A percentile compares a stretch with the other conserved stretches of the same genome.
Conservation (phyloP, 2,888 invertebrate genomes). For the Tholera decimalis region DNA sequence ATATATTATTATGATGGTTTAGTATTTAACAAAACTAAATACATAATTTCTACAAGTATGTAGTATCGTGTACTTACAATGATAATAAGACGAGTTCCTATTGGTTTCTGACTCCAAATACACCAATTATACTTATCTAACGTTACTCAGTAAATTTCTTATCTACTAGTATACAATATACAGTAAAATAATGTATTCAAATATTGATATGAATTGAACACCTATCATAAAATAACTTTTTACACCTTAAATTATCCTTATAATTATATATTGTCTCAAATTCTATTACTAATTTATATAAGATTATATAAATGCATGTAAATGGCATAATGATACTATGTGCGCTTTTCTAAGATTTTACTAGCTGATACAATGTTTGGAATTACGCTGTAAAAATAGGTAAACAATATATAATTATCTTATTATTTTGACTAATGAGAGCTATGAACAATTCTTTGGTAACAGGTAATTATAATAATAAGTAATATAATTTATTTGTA, state of each 20-base stretch:
- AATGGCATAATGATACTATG: constrained; percentile 61
- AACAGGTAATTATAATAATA: constrained; percentile 37
- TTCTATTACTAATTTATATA: constrained; percentile 74
- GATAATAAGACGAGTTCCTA: constrained; percentile 34
- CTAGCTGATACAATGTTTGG: constrained; percentile 15
- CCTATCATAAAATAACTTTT: constrained; percentile 62
- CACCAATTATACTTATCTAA: constrained; percentile 15
- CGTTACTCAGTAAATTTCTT: constrained; percentile 43
- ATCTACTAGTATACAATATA: constrained; percentile 57
- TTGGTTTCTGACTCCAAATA: constrained; percentile 17
- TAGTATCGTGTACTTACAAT: constrained; percentile 44
- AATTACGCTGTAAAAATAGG: constrained; percentile 21
- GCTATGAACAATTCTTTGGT: constrained; percentile 63
- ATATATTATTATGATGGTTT: background rate
- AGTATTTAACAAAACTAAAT: background rate
- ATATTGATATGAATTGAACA: constrained; percentile 71
- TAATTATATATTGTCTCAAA: constrained; percentile 86
- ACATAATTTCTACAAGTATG: constrained; percentile 28
- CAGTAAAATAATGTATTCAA: constrained; percentile 55
- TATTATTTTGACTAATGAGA: constrained; percentile 33
- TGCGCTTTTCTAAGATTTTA: constrained; percentile 50
- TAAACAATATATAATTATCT: constrained; percentile 12
- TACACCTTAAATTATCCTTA: constrained; percentile 68
- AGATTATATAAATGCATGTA: constrained; percentile 55
- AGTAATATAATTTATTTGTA: constrained; percentile 45